phyloP scores from a whole-genome alignment of 1,140 invertebrate species.

The Trichogramma pretiosum region DNA sequence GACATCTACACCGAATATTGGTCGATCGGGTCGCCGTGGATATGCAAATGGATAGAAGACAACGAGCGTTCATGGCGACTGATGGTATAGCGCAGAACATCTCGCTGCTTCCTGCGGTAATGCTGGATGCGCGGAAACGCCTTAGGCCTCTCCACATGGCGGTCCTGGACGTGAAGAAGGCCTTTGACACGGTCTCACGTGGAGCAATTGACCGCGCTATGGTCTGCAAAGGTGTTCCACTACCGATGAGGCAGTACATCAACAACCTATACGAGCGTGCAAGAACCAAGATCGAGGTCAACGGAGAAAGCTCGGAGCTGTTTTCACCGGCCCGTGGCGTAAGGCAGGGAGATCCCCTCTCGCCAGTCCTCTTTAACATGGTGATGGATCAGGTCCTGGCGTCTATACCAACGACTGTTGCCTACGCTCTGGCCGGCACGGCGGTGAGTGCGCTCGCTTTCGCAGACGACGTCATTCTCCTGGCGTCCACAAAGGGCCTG shows the following conservation, averaged over 20 bases:
- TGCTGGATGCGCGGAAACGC: background rate
- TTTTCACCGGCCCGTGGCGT: constrained; percentile 30
- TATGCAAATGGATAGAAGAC: background rate
- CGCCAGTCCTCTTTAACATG: constrained; percentile 44
- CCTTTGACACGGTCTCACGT: constrained; percentile 33
- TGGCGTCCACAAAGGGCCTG: constrained; percentile 27
- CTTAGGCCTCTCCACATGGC: constrained; percentile 16
- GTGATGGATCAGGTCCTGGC: constrained; percentile 35
- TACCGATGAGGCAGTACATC: constrained; percentile 1
- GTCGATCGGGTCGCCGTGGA: background rate
- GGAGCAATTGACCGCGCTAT: constrained; percentile 19
- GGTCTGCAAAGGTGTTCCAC: constrained; percentile 1
- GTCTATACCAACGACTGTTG: constrained; percentile 21
- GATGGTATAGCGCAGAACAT: constrained; percentile 22
- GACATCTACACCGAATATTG: constrained; percentile 16
- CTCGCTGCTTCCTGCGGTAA: constrained; percentile 8
- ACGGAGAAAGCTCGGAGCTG: background rate
- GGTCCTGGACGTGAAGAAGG: constrained; percentile 29
- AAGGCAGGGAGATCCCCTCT: constrained; percentile 46
- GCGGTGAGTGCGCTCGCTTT: constrained; percentile 30
- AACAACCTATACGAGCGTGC: background rate
- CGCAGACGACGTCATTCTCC: constrained; percentile 38
- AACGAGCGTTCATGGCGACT: background rate
- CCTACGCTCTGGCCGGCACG: constrained; percentile 20
- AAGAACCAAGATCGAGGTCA: background rate